Evolutionary conservation across 2,888 invertebrate genomes (phyloP).

Genomic region (Ennomos quercinarius): DNA sequence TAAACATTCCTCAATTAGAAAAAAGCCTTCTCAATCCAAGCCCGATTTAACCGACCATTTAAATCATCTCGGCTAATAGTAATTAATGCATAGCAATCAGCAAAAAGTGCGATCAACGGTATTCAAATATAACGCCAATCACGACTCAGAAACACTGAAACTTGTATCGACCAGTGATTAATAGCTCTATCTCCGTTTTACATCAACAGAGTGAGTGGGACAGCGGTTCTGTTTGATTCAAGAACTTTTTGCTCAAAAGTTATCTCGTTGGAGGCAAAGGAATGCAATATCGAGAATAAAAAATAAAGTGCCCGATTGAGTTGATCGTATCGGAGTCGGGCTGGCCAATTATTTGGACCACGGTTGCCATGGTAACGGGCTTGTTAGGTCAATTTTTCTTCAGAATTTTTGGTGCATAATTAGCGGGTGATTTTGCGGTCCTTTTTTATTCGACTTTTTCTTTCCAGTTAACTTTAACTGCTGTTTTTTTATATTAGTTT

Average conservation of each 20-base stretch:
- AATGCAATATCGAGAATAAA: constrained; percentile 66
- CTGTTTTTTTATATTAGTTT: too few species aligned
- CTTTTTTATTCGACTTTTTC: too few species aligned
- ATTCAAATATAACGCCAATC: constrained; percentile 62
- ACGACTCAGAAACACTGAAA: constrained; percentile 40
- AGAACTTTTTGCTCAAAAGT: constrained; percentile 44
- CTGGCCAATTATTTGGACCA: constrained; percentile 66
- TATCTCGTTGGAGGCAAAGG: constrained; percentile 50
- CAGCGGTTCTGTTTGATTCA: constrained; percentile 22
- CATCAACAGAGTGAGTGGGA: constrained; percentile 21
- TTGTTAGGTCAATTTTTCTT: constrained; percentile 38
- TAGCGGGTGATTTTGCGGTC: too few species aligned
- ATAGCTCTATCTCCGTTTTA: constrained; percentile 25
- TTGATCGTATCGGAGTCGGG: constrained; percentile 56
- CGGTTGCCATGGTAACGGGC: constrained; percentile 68
- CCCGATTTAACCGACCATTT: constrained; percentile 23
- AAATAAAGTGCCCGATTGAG: constrained; percentile 54
- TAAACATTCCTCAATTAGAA: constrained; percentile 27
- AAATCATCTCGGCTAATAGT: constrained; percentile 42
- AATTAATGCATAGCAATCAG: constrained; percentile 49
- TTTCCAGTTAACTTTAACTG: too few species aligned
- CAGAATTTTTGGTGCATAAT: constrained; percentile 6
- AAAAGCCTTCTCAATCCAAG: constrained; percentile 25
- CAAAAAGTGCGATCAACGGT: constrained; percentile 48
- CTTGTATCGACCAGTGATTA: constrained; percentile 27